Evolutionary conservation across 35 echinoderm and acorn worm species (phyloP).

Genomic region (Apostichopus parvimensis): DNA sequence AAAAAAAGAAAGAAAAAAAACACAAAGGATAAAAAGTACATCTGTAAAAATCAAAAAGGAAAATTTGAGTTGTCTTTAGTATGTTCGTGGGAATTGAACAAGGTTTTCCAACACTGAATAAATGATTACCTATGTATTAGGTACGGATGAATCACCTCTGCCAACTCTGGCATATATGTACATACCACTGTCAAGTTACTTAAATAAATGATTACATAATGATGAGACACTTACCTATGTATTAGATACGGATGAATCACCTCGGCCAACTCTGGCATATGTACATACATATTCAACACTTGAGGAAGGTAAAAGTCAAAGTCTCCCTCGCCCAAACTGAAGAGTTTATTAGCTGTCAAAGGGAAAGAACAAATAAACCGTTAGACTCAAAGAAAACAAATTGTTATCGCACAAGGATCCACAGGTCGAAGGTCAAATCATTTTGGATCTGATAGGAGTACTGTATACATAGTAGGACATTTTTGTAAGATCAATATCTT

Average conservation of each 20-base stretch:
- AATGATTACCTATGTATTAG: conserved; percentile 82
- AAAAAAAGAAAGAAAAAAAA: no score
- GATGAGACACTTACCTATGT: conserved; percentile 71
- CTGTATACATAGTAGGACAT: no score
- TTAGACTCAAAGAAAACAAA: not conserved
- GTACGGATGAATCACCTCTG: conserved; percentile 89
- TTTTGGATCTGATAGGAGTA: no score
- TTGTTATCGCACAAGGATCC: not conserved
- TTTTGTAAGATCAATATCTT: no score
- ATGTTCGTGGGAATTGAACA: no score
- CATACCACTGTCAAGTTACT: conserved; percentile 20
- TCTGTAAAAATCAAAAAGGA: no score
- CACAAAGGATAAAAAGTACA: no score
- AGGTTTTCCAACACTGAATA: no score
- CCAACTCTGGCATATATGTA: conserved; percentile 87
- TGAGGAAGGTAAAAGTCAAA: conserved; percentile 99
- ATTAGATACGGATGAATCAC: conserved; percentile 86
- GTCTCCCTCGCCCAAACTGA: conserved; percentile 76
- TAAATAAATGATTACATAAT: no score
- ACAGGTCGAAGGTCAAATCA: no score
- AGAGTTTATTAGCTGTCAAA: conserved; percentile 90
- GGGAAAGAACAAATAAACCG: not conserved
- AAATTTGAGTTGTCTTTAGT: no score
- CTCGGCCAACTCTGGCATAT: conserved; percentile 91
- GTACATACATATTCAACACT: conserved; percentile 95